These are phyloP conservation scores for Lepilemur septentrionalis DNA, from an alignment of 2,797 vertebrate genomes.

Conservation along the genomic window DNA sequence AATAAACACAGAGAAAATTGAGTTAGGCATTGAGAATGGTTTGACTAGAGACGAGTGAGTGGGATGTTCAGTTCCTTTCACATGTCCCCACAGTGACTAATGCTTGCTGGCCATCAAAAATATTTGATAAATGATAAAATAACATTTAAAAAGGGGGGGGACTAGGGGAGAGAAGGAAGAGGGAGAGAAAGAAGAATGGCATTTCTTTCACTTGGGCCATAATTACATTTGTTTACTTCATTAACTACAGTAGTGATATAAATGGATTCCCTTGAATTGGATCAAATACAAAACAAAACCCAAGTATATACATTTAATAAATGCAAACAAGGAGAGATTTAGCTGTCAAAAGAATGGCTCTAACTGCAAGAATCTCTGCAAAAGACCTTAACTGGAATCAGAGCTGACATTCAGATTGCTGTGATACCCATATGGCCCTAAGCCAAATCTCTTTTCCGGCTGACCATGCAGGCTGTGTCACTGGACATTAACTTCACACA, in stretches of 20 bases:
- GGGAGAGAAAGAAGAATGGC: background rate
- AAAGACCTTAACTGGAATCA: slow-evolving; percentile 50
- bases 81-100: background rate
- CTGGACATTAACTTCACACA: slow-evolving; percentile 73
- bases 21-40: background rate
- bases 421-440: slow-evolving; percentile 40
- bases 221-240: background rate
- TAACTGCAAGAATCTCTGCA: slow-evolving; percentile 49
- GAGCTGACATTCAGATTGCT: background rate
- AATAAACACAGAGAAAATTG: background rate
- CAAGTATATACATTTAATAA: slow-evolving; percentile 27
- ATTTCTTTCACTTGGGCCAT: slow-evolving; percentile 11
- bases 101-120: background rate
- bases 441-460: slow-evolving; percentile 69
- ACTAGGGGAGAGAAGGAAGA: background rate
- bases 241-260: background rate
- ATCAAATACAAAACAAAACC: background rate
- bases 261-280: background rate
- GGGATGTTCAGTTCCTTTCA: background rate
- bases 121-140: slow-evolving; percentile 29
- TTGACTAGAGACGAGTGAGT: background rate
- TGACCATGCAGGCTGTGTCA: slow-evolving; percentile 77
- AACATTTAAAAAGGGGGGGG: background rate
- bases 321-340: background rate
- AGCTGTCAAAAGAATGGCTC: slow-evolving; percentile 47